Conservation (phyloP, 2,113 vertebrate genomes). For the Podarcis raffonei region DNA sequence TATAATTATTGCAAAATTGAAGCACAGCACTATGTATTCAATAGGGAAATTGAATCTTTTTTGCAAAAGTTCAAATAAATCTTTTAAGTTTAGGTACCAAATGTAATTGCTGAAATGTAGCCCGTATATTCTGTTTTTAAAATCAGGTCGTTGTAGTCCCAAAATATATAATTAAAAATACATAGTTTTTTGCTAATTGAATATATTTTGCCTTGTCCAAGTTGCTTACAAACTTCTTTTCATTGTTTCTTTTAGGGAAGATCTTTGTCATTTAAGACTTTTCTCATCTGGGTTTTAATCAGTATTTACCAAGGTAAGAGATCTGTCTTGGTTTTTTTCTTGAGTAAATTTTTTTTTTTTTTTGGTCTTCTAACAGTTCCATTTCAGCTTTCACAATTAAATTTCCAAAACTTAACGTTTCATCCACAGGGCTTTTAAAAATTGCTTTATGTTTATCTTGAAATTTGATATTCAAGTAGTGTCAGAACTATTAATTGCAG, state of each 20-base stretch:
- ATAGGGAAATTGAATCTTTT: not conserved
- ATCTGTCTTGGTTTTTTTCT: slow-evolving; percentile 20
- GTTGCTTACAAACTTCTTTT: slow-evolving; percentile 34
- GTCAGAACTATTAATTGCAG: slow-evolving; percentile 27
- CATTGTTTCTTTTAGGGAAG: slow-evolving; percentile 83
- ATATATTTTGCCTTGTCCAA: not conserved
- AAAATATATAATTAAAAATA: not conserved
- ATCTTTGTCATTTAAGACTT: slow-evolving; percentile 92
- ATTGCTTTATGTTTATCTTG: slow-evolving; percentile 63
- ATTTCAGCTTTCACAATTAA: slow-evolving; percentile 62
- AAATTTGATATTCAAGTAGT: slow-evolving; percentile 69
- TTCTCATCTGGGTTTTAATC: slow-evolving; percentile 85
- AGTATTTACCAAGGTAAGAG: slow-evolving; percentile 85
- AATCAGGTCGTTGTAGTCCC: not conserved
- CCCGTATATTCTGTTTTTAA: not conserved
- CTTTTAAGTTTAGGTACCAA: not conserved
- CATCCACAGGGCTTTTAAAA: slow-evolving; percentile 55
- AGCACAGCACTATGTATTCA: not conserved
- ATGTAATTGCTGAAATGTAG: not conserved
- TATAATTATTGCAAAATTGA: not conserved
- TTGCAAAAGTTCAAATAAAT: not conserved
- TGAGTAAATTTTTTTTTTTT: slow-evolving; percentile 41
- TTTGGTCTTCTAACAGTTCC: slow-evolving; percentile 49
- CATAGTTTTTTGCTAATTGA: slow-evolving; percentile 24
- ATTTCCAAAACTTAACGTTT: slow-evolving; percentile 67